Evolutionary conservation across 2,888 invertebrate genomes (phyloP).

Genomic region (Scaeva pyrastri): DNA sequence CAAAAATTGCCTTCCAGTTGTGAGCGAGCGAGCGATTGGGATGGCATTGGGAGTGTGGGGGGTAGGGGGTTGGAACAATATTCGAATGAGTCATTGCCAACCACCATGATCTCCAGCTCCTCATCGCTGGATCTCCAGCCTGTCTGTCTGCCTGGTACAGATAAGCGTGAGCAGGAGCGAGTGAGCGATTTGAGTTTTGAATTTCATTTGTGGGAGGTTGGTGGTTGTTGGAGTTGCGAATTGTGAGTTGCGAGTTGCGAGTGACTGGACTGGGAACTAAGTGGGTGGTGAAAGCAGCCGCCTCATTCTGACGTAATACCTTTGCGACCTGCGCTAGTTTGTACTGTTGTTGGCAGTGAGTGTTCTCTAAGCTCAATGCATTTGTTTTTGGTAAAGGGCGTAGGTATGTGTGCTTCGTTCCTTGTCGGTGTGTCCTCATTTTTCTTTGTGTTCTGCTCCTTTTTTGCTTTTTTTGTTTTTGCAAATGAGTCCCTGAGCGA

Average conservation of each 20-base stretch:
- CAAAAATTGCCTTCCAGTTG: slow-evolving; percentile 14
- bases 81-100: slow-evolving; percentile 58
- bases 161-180: slow-evolving; percentile 27
- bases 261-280: not conserved
- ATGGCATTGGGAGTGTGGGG: slow-evolving; percentile 8
- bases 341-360: not conserved
- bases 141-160: slow-evolving; percentile 59
- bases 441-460: not conserved
- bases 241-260: too few relatives aligned
- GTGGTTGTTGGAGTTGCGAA: slow-evolving; percentile 3
- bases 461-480: not conserved
- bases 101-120: slow-evolving; percentile 27
- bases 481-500: slow-evolving; percentile 68
- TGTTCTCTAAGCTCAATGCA: slow-evolving; percentile 45
- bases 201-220: not conserved
- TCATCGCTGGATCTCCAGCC: slow-evolving; percentile 20
- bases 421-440: slow-evolving; percentile 54
- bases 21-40: not conserved
- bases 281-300: slow-evolving; percentile 9
- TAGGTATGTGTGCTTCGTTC: slow-evolving; percentile 17
- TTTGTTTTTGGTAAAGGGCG: slow-evolving; percentile 52
- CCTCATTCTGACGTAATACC: slow-evolving; percentile 69
- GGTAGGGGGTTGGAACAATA: slow-evolving; percentile 33
- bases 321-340: slow-evolving; percentile 58
- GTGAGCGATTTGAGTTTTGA: not conserved